Conservation (phyloP, 2,113 vertebrate species). For the Pao palembangensis region DNA sequence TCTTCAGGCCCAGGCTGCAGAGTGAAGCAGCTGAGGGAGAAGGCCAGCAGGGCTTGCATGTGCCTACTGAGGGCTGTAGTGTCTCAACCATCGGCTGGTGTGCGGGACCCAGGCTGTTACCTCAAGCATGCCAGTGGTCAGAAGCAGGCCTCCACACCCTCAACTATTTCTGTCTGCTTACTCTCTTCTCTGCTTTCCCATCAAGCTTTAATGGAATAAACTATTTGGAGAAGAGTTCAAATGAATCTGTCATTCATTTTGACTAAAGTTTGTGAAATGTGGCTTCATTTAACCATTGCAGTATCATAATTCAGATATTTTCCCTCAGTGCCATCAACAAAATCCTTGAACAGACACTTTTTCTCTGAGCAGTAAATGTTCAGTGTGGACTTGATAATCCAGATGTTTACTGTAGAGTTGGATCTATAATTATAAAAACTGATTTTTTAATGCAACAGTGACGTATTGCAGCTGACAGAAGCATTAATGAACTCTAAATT, state of each 20-base stretch:
- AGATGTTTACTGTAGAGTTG: no score
- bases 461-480: background rate
- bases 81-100: slow-evolving; percentile 60
- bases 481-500: background rate
- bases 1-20: slow-evolving; percentile 38
- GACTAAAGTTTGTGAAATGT: no score
- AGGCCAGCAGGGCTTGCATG: slow-evolving; percentile 62
- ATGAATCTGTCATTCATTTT: no score
- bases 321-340: no score
- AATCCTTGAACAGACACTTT: no score
- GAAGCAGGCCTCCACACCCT: slow-evolving; percentile 74
- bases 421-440: no score
- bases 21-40: slow-evolving; percentile 68
- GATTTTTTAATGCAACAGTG: no score
- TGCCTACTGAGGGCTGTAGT: slow-evolving; percentile 60
- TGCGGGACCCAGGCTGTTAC: slow-evolving; percentile 72
- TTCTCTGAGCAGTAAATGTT: no score
- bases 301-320: no score
- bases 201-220: slow-evolving; percentile 11
- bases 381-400: no score
- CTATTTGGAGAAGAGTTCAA: slow-evolving; percentile 8
- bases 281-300: no score
- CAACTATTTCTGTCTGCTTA: slow-evolving; percentile 68
- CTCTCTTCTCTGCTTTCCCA: slow-evolving; percentile 10
- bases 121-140: slow-evolving; percentile 78